A percentile compares a stretch with the other conserved stretches of the same genome.
These are phyloP conservation scores for Lepidothrix coronata DNA, from an alignment of 2,113 vertebrate species.

Conservation along the genomic window DNA sequence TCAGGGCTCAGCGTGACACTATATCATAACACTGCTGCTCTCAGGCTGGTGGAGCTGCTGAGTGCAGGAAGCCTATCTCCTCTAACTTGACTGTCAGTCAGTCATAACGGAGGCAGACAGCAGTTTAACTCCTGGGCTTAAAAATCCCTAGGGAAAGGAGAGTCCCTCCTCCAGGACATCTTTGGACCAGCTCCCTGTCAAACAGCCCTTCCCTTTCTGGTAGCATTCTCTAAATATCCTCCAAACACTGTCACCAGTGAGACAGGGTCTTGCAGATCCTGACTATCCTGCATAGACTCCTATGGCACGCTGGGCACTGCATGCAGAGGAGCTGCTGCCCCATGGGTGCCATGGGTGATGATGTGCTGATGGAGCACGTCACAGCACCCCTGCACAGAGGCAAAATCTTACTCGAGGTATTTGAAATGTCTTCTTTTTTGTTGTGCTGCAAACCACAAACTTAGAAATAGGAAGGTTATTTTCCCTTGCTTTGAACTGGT, in stretches of 20 bases:
- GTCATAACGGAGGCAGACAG: not conserved
- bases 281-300: not conserved
- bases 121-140: not conserved
- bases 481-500: not conserved
- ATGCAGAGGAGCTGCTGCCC: not conserved
- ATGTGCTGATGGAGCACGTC: not conserved
- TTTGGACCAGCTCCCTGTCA: not conserved
- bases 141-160: not conserved
- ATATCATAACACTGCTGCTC: rapidly evolving
- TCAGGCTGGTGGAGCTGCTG: not conserved
- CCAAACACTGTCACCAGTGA: not conserved
- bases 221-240: not conserved
- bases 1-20: not conserved
- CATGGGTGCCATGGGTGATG: not conserved
- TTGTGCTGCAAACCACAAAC: not conserved
- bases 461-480: not conserved
- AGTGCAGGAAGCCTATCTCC: not conserved
- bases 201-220: not conserved
- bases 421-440: not conserved
- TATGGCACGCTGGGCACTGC: rapidly evolving
- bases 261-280: not conserved
- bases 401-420: not conserved
- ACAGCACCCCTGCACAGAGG: not conserved
- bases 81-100: not conserved
- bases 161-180: not conserved